These are phyloP conservation scores for Operophtera brumata DNA, from an alignment of 2,888 invertebrate genomes.

Conservation along the genomic window DNA sequence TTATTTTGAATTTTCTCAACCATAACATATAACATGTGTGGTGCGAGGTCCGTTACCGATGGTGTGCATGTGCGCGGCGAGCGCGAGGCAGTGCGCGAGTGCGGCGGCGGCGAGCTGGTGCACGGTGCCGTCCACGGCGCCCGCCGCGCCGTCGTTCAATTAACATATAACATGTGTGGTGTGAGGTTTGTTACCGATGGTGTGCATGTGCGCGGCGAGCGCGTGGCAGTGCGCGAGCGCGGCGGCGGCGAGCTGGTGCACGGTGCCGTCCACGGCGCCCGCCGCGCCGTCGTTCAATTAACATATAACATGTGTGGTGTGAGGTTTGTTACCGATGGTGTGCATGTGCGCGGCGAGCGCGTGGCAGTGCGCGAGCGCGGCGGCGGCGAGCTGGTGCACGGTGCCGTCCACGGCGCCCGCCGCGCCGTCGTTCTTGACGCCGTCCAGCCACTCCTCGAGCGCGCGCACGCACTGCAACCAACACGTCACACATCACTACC, in stretches of 20 bases:
- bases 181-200: constrained; percentile 84
- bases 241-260: constrained; percentile 97
- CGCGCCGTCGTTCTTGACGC: constrained; percentile 87
- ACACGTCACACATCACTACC: no score
- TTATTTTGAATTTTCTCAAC: no score
- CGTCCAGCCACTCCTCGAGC: constrained; percentile 95
- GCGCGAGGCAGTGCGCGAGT: constrained; percentile 93
- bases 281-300: constrained; percentile 87
- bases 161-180: no score
- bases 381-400: constrained; percentile 97
- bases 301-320: no score
- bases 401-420: constrained; percentile 98
- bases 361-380: constrained; percentile 95
- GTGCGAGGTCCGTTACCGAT: constrained; percentile 83
- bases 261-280: constrained; percentile 98
- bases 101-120: constrained; percentile 98
- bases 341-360: constrained; percentile 90
- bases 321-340: constrained; percentile 84
- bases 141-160: constrained; percentile 87
- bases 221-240: constrained; percentile 96
- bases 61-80: constrained; percentile 88
- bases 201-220: constrained; percentile 88
- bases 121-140: constrained; percentile 98
- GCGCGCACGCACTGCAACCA: constrained; percentile 89
- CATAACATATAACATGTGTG: no score